These are phyloP conservation scores for Macrophya annulata DNA, from an alignment of 2,888 invertebrate species.

Conservation along the genomic window DNA sequence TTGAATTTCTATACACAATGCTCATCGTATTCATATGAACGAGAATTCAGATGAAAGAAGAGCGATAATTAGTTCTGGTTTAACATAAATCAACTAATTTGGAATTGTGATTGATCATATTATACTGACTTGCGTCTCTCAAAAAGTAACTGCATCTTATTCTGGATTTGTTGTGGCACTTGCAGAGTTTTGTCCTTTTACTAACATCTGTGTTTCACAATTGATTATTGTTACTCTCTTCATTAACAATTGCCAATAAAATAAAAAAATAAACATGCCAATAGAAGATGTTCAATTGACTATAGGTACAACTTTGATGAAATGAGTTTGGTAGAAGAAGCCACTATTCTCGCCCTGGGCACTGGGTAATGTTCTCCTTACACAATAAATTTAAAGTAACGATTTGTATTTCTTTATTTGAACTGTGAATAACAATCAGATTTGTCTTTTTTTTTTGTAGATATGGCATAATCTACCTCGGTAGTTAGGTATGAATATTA, in stretches of 20 bases:
- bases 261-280: conserved; percentile 14
- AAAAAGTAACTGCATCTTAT: conserved; percentile 17
- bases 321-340: conserved; percentile 77
- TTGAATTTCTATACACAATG: not conserved
- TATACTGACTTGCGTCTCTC: conserved; percentile 5
- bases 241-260: conserved; percentile 15
- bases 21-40: not conserved
- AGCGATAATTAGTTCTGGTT: conserved; percentile 1
- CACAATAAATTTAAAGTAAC: conserved; percentile 40
- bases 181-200: conserved; percentile 1
- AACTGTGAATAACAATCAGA: conserved; percentile 37
- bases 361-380: conserved; percentile 74
- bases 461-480: conserved; percentile 20
- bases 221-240: conserved; percentile 7
- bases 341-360: conserved; percentile 77
- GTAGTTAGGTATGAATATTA: conserved; percentile 43
- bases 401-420: not conserved
- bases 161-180: not conserved
- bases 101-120: conserved; percentile 5
- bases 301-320: conserved; percentile 74
- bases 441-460: conserved; percentile 2
- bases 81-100: conserved; percentile 24
- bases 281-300: conserved; percentile 57
- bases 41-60: not conserved
- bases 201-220: conserved; percentile 24